Base-by-base conservation (phyloP, 2,113 vertebrate species). In the Holacanthus passer region DNA sequence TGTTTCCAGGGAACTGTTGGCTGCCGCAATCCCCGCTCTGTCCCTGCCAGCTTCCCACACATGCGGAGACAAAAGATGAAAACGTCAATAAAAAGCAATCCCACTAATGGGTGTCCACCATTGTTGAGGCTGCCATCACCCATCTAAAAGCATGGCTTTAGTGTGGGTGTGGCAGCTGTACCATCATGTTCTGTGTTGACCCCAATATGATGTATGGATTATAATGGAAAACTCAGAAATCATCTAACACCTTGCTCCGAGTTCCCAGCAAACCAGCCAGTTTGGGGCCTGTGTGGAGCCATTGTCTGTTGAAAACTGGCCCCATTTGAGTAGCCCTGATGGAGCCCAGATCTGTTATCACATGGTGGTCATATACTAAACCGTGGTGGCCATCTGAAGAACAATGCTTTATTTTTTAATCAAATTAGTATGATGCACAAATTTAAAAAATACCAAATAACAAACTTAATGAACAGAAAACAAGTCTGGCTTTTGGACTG, bases 31-130 rank as follows among this genome's bases (percentile, higher is more conserved):
- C 17, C 31, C 63, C 3, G 37, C 56, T 10, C 41, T 13, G 12
- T 66, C 27, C 35, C 22, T 17, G 17, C 37, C 19, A 19, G 3
- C 29, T 14, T 68, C 13, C 17, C 32, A 41, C 45, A 37, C 39
- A 53, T 48, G 45, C 56, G 32, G 37, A 27, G 53, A 2, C 1
- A 24, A 63, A 56, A n/a, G n/a, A 41, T 68, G 63, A 35, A 55
- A 16, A 32, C 0, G 1, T 63, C 43, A 29, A 52, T 75, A 60
- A 62, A 80, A 89, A 85, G 56, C 58, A 77, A 82, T 84, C 63
- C 45, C 67, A 22, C 71, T 85, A 85, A 85, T 74, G 77, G 13
- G 22, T 47, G 19, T 53, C 47, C 22, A 19, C 60, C 3, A 17
- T n/a, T 81, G 29, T 66, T 37, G 20, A 55, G 24, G 29, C 32